Conservation (phyloP, 2,797 vertebrate species). For the Tiaroga cobitis region DNA sequence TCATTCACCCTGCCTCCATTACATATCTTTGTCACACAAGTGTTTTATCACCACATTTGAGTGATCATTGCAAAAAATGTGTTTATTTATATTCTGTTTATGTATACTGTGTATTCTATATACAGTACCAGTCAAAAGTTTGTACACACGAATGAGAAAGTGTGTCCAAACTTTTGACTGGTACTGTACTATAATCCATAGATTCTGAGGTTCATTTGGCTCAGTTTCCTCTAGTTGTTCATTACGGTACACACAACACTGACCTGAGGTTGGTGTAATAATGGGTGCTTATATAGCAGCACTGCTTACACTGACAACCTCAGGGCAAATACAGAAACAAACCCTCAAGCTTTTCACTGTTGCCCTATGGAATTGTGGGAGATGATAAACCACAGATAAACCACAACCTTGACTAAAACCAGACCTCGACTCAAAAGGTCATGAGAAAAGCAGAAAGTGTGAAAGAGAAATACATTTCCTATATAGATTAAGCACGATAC, state of each 20-base stretch:
- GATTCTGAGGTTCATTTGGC: background rate
- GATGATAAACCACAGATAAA: conserved; percentile 6
- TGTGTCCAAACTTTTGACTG: too few relatives aligned
- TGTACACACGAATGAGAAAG: too few relatives aligned
- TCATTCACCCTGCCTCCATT: too few relatives aligned
- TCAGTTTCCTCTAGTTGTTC: background rate
- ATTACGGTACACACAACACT: conserved; percentile 9
- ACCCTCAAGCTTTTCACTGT: background rate
- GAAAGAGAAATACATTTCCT: background rate
- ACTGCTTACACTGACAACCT: conserved; percentile 33
- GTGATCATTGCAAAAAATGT: too few relatives aligned
- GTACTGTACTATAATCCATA: background rate
- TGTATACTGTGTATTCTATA: too few relatives aligned
- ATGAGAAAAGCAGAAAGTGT: background rate
- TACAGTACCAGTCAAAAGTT: too few relatives aligned
- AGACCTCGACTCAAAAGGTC: background rate
- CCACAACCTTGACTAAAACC: conserved; percentile 21
- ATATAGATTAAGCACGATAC: background rate
- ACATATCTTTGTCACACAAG: too few relatives aligned
- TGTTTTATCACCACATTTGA: too few relatives aligned
- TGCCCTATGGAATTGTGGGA: conserved; percentile 11
- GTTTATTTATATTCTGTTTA: too few relatives aligned
- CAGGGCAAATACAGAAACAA: conserved; percentile 31
- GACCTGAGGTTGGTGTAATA: conserved; percentile 11
- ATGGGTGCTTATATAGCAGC: conserved; percentile 19